Evolutionary conservation across 2,888 invertebrate genomes (phyloP).

Genomic region (Leucania comma): DNA sequence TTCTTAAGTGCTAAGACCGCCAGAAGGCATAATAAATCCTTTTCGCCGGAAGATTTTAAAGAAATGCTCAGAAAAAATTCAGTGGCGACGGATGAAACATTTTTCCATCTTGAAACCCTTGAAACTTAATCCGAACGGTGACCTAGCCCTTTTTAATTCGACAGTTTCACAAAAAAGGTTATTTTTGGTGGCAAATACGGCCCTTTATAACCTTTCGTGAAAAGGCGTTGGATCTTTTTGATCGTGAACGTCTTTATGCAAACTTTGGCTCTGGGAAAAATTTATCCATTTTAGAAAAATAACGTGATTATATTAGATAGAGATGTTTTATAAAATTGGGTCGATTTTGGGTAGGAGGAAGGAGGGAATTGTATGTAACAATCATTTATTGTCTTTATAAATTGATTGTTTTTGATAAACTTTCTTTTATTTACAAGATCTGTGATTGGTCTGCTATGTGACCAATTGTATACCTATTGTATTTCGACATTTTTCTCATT

Average conservation of each 20-base stretch:
- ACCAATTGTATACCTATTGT: not conserved
- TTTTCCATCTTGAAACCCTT: slow-evolving; percentile 58
- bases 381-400: not conserved
- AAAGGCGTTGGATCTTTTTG: slow-evolving; percentile 67
- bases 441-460: not conserved
- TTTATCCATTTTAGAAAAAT: slow-evolving; percentile 43
- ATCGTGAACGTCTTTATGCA: slow-evolving; percentile 62
- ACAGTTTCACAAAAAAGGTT: slow-evolving; percentile 67
- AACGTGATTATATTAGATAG: slow-evolving; percentile 32
- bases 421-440: not conserved
- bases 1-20: slow-evolving; percentile 16
- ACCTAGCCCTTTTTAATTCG: slow-evolving; percentile 70
- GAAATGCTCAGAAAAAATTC: slow-evolving; percentile 31
- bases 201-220: slow-evolving; percentile 59
- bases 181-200: slow-evolving; percentile 64
- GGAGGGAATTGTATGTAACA: not conserved
- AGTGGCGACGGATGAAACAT: slow-evolving; percentile 41
- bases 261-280: slow-evolving; percentile 54
- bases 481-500: not conserved
- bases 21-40: slow-evolving; percentile 44
- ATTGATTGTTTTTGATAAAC: not conserved
- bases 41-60: slow-evolving; percentile 27
- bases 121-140: slow-evolving; percentile 70
- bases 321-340: slow-evolving; percentile 37
- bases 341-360: slow-evolving; percentile 3